These are phyloP conservation scores for Calephelis virginiensis DNA, from an alignment of 1,140 invertebrate genomes.

Conservation along the genomic window DNA sequence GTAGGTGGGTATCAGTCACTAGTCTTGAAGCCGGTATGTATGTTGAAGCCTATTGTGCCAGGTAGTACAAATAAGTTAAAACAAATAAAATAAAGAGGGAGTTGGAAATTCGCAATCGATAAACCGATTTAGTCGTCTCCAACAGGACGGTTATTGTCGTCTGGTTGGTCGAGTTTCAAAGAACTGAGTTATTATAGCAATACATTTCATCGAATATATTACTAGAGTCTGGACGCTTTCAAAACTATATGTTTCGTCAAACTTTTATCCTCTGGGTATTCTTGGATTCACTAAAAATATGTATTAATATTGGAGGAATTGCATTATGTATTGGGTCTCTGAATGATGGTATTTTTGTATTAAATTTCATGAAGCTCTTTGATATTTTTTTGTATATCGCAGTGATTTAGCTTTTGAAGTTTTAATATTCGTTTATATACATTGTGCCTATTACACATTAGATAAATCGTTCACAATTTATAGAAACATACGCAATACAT, in stretches of 20 bases:
- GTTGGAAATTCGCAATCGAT: conserved; percentile 33
- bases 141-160: conserved; percentile 27
- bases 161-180: conserved; percentile 29
- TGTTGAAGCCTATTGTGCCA: too few species aligned
- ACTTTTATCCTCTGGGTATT: conserved; percentile 21
- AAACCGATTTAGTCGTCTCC: conserved; percentile 27
- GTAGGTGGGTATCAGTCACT: too few species aligned
- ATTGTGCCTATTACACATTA: too few species aligned
- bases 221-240: conserved; percentile 20
- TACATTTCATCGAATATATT: conserved; percentile 34
- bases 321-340: not conserved
- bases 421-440: not conserved
- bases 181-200: conserved; percentile 31
- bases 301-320: not conserved
- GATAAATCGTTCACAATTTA: too few species aligned
- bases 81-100: conserved; percentile 23
- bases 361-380: not conserved
- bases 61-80: not conserved
- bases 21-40: too few species aligned
- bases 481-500: too few species aligned
- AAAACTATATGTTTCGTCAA: conserved; percentile 27
- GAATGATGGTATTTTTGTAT: conserved; percentile 1
- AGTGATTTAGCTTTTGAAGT: not conserved
- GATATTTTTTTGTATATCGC: not conserved
- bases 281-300: not conserved